Evolutionary conservation across 2,888 invertebrate genomes (phyloP).

Genomic region (Euclidia mi): DNA sequence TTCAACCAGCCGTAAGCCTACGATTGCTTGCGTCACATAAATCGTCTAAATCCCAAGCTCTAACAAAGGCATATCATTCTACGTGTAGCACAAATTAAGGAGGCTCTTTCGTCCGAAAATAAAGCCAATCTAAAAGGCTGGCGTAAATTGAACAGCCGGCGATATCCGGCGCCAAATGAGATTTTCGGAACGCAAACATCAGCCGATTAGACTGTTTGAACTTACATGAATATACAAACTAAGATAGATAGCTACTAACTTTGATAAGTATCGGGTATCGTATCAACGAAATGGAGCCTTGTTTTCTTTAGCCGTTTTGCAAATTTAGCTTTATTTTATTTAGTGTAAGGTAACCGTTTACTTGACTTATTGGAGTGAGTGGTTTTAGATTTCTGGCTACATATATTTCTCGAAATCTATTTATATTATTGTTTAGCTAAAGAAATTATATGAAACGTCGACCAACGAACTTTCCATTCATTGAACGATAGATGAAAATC

Average conservation of each 20-base stretch:
- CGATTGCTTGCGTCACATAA: constrained; percentile 7
- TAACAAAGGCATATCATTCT: constrained; percentile 23
- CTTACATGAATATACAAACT: constrained; percentile 32
- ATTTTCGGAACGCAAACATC: constrained; percentile 59
- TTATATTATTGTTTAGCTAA: too few relatives aligned
- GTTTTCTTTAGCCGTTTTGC: neutral
- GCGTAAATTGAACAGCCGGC: constrained; percentile 61
- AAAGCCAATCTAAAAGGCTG: constrained; percentile 57
- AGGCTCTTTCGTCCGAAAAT: constrained; percentile 54
- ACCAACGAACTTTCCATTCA: too few relatives aligned
- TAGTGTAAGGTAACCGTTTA: neutral
- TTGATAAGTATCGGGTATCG: constrained; percentile 30
- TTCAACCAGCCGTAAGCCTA: constrained; percentile 1
- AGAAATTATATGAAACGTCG: too few relatives aligned
- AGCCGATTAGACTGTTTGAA: constrained; percentile 51
- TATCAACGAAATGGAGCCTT: constrained; percentile 6
- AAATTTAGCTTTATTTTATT: neutral
- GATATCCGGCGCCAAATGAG: constrained; percentile 70
- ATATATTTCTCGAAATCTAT: too few relatives aligned
- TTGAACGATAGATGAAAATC: too few relatives aligned
- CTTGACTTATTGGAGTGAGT: too few relatives aligned
- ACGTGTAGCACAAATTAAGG: constrained; percentile 51
- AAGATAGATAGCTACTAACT: constrained; percentile 21
- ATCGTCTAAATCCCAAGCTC: constrained; percentile 5
- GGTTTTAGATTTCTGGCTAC: too few relatives aligned